Evolutionary conservation across 2,888 invertebrate species (phyloP).

Genomic region (Pycnomerus fuliginosus): DNA sequence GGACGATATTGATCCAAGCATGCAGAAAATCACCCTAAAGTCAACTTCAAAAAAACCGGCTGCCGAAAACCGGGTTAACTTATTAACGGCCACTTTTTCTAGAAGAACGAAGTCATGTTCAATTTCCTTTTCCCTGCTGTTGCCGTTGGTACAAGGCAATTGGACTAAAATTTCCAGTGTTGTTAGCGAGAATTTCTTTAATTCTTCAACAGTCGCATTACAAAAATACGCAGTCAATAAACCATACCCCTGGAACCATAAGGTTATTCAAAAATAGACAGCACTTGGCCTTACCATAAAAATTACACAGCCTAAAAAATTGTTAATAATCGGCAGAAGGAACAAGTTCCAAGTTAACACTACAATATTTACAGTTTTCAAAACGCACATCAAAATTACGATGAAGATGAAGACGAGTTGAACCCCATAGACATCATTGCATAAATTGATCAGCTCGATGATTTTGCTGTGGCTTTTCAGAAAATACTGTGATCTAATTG

Average conservation of each 20-base stretch:
- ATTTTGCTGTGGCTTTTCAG: slow-evolving; percentile 23
- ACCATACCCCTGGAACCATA: slow-evolving; percentile 5
- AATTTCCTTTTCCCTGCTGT: slow-evolving; percentile 7
- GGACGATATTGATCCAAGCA: slow-evolving; percentile 19
- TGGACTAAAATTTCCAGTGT: slow-evolving; percentile 15
- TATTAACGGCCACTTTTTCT: slow-evolving; percentile 6
- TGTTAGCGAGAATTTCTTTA: slow-evolving; percentile 14
- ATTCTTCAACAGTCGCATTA: slow-evolving; percentile 4
- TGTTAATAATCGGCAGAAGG: no score
- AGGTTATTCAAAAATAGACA: no score
- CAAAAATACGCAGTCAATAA: slow-evolving; percentile 7
- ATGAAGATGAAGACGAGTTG: slow-evolving; percentile 19
- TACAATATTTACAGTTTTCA: background rate
- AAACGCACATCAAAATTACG: background rate
- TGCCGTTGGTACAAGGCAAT: slow-evolving; percentile 9
- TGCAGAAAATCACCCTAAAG: slow-evolving; percentile 16
- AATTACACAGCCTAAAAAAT: background rate
- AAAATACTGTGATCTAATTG: background rate
- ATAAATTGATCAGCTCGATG: slow-evolving; percentile 17
- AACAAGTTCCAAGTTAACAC: no score
- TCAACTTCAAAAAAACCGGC: slow-evolving; percentile 25
- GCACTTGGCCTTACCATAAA: slow-evolving; percentile 6
- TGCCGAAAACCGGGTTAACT: slow-evolving; percentile 13
- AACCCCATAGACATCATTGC: slow-evolving; percentile 33
- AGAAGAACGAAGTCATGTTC: slow-evolving; percentile 18